phyloP scores from a whole-genome alignment of 2,113 vertebrate genomes.

The Strix uralensis region DNA sequence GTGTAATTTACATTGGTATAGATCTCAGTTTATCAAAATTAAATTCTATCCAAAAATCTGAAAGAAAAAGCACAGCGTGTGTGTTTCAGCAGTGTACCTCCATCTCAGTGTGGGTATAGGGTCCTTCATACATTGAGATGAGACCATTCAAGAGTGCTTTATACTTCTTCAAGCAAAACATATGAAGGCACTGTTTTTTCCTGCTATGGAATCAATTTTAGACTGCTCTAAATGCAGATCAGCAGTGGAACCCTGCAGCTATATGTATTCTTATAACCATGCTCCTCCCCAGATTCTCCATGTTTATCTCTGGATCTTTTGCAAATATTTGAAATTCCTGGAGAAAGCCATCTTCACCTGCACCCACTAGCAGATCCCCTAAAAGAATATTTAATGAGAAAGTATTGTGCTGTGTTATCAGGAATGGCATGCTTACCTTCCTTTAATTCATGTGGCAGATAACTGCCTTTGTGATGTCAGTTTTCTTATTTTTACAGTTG shows the following conservation, averaged over 20 bases:
- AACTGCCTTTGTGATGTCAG: conserved; percentile 1
- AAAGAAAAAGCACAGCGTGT: not conserved
- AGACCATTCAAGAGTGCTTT: not conserved
- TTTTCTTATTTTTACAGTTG: conserved; percentile 22
- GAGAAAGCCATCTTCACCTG: not conserved
- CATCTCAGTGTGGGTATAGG: not conserved
- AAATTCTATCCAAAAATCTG: not conserved
- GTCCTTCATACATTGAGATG: not conserved
- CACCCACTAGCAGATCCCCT: not conserved
- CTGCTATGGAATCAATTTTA: not conserved
- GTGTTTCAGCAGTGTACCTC: not conserved
- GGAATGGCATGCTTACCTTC: not conserved
- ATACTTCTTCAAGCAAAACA: not conserved
- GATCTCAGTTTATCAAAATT: conserved; percentile 1
- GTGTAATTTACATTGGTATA: not conserved
- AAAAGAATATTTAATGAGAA: conserved; percentile 41
- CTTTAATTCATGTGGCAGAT: conserved; percentile 8
- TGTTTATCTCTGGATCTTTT: not conserved
- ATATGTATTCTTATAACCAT: not conserved
- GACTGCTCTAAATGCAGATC: not conserved
- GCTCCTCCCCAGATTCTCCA: not conserved
- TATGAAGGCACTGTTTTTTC: not conserved
- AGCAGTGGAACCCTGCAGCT: not conserved
- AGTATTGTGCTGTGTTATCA: not conserved
- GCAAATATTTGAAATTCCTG: conserved; percentile 49